Percentiles rank a stretch among this genome's conserved stretches.
These are phyloP conservation scores for Anolis carolinensis DNA, from an alignment of 2,113 vertebrate genomes.

Conservation along the genomic window DNA sequence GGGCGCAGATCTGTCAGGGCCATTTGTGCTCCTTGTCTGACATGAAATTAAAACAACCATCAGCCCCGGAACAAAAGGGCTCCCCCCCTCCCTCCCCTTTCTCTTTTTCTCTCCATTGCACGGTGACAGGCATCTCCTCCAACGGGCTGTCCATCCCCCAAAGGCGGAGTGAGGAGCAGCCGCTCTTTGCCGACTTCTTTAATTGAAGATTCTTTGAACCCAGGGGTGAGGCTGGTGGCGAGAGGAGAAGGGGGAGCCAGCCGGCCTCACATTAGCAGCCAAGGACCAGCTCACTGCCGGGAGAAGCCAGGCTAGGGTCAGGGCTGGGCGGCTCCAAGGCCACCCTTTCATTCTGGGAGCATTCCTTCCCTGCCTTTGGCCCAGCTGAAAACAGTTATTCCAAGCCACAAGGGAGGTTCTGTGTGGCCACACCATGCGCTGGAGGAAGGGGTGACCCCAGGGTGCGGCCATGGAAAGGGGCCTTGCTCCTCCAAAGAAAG, in stretches of 20 bases:
- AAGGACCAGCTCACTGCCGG: neutral
- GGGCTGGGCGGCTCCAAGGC: conserved; percentile 10
- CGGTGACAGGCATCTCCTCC: conserved; percentile 48
- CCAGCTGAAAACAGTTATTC: conserved; percentile 41
- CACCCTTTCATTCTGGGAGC: conserved; percentile 52
- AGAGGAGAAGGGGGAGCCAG: neutral
- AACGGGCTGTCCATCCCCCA: conserved; percentile 31
- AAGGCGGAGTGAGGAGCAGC: conserved; percentile 53
- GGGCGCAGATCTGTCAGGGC: conserved; percentile 64
- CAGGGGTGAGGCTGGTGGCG: too few species aligned
- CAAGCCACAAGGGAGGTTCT: conserved; percentile 50
- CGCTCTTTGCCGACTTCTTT: neutral
- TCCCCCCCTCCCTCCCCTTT: conserved; percentile 43
- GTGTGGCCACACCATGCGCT: conserved; percentile 7
- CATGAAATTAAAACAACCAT: conserved; percentile 70
- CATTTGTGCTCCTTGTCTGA: conserved; percentile 69
- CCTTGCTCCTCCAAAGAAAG: too few species aligned
- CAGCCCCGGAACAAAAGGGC: conserved; percentile 61
- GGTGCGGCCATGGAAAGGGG: too few species aligned
- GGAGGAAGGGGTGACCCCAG: neutral
- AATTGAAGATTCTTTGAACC: neutral
- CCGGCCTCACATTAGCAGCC: conserved; percentile 25
- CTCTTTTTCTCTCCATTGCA: neutral
- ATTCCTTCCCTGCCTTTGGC: conserved; percentile 41
- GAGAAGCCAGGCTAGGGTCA: conserved; percentile 21